Evolutionary conservation across 2,888 invertebrate species (phyloP).

Genomic region (Sesia apiformis): DNA sequence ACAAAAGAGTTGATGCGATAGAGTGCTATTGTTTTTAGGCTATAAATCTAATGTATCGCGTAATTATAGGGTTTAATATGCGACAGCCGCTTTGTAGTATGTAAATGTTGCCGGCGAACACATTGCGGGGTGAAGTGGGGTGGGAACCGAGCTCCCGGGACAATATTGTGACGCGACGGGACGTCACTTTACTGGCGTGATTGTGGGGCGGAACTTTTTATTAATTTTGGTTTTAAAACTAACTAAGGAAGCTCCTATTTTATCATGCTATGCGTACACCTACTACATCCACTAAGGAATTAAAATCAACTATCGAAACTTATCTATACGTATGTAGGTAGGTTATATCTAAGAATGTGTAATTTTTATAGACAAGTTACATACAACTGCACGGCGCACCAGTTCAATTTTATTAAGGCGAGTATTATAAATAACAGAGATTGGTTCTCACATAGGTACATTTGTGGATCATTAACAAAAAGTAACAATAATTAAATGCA

Average conservation of each 20-base stretch:
- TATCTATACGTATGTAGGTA: too few species aligned
- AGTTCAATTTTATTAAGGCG: too few species aligned
- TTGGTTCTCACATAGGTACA: too few species aligned
- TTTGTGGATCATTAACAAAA: neutral
- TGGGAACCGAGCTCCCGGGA: conserved; percentile 43
- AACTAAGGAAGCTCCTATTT: too few species aligned
- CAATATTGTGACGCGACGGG: conserved; percentile 58
- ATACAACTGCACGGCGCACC: too few species aligned
- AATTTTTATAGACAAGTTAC: too few species aligned
- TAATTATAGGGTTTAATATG: conserved; percentile 68
- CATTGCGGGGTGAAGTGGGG: conserved; percentile 45
- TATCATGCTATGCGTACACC: too few species aligned
- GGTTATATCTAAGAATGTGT: too few species aligned
- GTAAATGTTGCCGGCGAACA: conserved; percentile 51
- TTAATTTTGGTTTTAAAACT: too few species aligned
- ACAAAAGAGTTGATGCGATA: conserved; percentile 54
- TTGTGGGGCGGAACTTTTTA: conserved; percentile 13
- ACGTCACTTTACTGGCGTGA: conserved; percentile 42
- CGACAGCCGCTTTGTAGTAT: conserved; percentile 68
- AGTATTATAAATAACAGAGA: too few species aligned
- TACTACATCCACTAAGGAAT: too few species aligned
- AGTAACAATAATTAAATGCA: conserved; percentile 1
- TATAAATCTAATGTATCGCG: conserved; percentile 65
- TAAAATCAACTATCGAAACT: too few species aligned
- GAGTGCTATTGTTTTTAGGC: conserved; percentile 56